A percentile compares a stretch with the other conserved stretches of the same genome.
phyloP scores from a whole-genome alignment of 2,888 invertebrate genomes.

The Melanargia galathea region DNA sequence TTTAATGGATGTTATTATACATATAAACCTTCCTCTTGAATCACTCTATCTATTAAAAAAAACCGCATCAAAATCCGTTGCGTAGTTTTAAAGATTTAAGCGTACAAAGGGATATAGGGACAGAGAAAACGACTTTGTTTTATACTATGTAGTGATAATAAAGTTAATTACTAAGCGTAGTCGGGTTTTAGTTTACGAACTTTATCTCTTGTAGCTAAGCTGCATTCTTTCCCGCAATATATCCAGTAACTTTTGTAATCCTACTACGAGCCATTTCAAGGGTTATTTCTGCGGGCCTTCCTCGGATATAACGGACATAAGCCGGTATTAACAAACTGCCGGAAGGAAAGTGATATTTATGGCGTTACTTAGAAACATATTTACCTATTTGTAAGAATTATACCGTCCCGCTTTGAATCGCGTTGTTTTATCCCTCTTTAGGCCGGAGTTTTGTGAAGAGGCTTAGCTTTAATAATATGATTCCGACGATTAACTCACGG shows the following conservation, averaged over 20 bases:
- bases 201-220: background rate
- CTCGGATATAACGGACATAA: constrained; percentile 27
- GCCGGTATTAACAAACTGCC: constrained; percentile 30
- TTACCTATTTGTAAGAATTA: constrained; percentile 31
- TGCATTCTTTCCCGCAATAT: background rate
- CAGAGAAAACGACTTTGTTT: no score
- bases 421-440: constrained; percentile 20
- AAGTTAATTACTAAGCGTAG: no score
- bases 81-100: no score
- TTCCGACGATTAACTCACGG: background rate
- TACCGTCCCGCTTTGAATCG: constrained; percentile 14
- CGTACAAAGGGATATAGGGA: no score
- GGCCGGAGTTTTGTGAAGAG: constrained; percentile 14
- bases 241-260: background rate
- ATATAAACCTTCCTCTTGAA: no score
- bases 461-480: constrained; percentile 15
- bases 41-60: no score
- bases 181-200: no score
- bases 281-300: constrained; percentile 26
- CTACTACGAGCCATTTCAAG: constrained; percentile 15
- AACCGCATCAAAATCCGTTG: no score
- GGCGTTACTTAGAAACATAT: constrained; percentile 32
- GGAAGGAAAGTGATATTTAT: constrained; percentile 33
- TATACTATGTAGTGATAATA: no score
- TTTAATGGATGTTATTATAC: no score